Percentiles rank a stretch among this genome's conserved stretches.
Evolutionary conservation across 2,113 vertebrate species (phyloP).

Genomic region (Ranitomeya variabilis): DNA sequence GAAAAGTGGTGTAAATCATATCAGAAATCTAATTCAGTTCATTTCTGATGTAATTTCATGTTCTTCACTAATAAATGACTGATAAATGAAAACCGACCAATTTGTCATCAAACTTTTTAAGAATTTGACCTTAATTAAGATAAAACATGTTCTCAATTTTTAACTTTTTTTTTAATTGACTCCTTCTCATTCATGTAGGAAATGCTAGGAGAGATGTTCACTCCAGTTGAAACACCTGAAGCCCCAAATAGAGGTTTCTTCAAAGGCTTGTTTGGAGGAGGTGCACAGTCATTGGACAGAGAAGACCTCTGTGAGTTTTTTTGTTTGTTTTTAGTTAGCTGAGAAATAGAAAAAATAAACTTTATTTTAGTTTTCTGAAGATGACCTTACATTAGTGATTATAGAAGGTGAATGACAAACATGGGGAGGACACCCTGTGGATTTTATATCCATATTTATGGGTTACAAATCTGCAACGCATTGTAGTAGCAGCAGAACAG

Average conservation of each 20-base stretch:
- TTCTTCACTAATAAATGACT: no score
- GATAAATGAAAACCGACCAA: no score
- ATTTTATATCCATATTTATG: no score
- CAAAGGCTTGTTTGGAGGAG: slow-evolving; percentile 96
- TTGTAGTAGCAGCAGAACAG: no score
- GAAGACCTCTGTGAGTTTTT: slow-evolving; percentile 91
- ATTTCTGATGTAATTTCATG: no score
- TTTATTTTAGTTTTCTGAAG: no score
- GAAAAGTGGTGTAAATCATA: no score
- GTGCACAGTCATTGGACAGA: slow-evolving; percentile 94
- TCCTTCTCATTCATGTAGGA: slow-evolving; percentile 78
- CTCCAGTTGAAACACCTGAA: slow-evolving; percentile 95
- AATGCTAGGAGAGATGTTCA: slow-evolving; percentile 98
- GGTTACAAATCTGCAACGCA: no score
- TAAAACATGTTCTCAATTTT: not conserved
- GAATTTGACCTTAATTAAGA: not conserved
- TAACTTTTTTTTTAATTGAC: not conserved
- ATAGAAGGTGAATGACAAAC: no score
- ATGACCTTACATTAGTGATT: no score
- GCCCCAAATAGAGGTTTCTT: slow-evolving; percentile 98
- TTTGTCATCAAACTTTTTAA: not conserved
- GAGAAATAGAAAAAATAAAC: not conserved
- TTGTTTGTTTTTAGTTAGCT: not conserved
- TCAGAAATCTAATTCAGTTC: no score
- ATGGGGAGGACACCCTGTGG: no score